Evolutionary conservation across 2,888 invertebrate species (phyloP).

Genomic region (Phragmatobia fuliginosa): DNA sequence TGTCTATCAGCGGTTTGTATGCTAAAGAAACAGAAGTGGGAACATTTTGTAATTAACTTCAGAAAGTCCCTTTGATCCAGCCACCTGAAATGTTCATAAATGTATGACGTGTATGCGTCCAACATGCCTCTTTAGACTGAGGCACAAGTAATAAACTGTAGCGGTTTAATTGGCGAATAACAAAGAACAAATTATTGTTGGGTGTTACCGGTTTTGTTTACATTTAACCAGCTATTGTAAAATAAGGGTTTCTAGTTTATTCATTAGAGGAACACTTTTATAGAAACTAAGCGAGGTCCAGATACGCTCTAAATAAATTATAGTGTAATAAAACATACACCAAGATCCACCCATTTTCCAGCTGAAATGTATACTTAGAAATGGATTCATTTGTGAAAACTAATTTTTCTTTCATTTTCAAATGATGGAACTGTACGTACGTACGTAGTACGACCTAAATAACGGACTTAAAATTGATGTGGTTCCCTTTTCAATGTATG

Average conservation of each 20-base stretch:
- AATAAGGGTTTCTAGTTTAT: background rate
- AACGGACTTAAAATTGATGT: too few species aligned
- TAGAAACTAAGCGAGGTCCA: too few species aligned
- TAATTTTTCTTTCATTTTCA: too few species aligned
- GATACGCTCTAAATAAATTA: too few species aligned
- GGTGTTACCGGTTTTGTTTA: background rate
- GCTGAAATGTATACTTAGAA: too few species aligned
- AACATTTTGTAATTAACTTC: conserved; percentile 67
- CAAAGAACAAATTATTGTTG: background rate
- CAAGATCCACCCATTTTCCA: too few species aligned
- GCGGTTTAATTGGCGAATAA: conserved; percentile 28
- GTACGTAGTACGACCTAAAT: too few species aligned
- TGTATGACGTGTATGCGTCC: conserved; percentile 67
- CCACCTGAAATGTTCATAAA: conserved; percentile 69
- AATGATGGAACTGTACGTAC: too few species aligned
- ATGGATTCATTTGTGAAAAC: too few species aligned
- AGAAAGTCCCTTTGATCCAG: conserved; percentile 72
- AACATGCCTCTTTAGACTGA: conserved; percentile 52
- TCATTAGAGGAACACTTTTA: too few species aligned
- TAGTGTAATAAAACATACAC: too few species aligned
- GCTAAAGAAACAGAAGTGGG: conserved; percentile 46
- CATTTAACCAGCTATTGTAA: background rate
- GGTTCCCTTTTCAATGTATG: too few species aligned
- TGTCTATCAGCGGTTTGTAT: conserved; percentile 49
- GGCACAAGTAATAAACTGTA: conserved; percentile 34